Evolutionary conservation across 2,797 vertebrate species (phyloP).

Genomic region (Denticeps clupeoides): DNA sequence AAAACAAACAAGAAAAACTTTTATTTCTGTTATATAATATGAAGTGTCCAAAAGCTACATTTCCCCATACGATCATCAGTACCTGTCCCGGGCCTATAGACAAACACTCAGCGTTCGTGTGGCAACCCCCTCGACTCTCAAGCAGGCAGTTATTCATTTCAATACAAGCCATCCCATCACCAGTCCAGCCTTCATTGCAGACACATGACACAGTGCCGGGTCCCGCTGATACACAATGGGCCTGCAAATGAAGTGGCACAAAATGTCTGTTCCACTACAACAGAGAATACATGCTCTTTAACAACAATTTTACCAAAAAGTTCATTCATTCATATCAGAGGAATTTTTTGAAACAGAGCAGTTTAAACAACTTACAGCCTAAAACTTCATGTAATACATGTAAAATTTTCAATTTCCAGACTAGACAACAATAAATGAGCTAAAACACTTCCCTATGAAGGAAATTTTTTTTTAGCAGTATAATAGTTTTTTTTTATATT

Average conservation of each 20-base stretch:
- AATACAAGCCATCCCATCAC: slow-evolving; percentile 72
- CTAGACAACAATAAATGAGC: no score
- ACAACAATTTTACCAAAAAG: not conserved
- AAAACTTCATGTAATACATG: no score
- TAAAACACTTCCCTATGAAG: no score
- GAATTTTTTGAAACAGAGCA: no score
- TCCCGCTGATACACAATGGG: slow-evolving; percentile 58
- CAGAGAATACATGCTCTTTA: no score
- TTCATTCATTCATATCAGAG: no score
- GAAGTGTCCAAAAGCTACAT: not conserved
- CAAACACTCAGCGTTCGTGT: slow-evolving; percentile 63
- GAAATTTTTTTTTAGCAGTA: no score
- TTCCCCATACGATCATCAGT: not conserved
- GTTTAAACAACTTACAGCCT: no score
- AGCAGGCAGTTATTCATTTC: slow-evolving; percentile 78
- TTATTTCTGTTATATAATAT: not conserved
- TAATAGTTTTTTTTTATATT: no score
- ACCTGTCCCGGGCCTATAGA: slow-evolving; percentile 82
- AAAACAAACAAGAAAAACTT: slow-evolving; percentile 2
- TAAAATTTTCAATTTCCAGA: no score
- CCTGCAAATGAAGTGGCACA: no score
- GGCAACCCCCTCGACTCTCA: slow-evolving; percentile 69
- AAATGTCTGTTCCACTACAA: no score
- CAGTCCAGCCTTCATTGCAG: slow-evolving; percentile 78
- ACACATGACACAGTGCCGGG: slow-evolving; percentile 63